Conservation (phyloP, 2,797 vertebrate species). For the Paratrypauchen microcephalus region DNA sequence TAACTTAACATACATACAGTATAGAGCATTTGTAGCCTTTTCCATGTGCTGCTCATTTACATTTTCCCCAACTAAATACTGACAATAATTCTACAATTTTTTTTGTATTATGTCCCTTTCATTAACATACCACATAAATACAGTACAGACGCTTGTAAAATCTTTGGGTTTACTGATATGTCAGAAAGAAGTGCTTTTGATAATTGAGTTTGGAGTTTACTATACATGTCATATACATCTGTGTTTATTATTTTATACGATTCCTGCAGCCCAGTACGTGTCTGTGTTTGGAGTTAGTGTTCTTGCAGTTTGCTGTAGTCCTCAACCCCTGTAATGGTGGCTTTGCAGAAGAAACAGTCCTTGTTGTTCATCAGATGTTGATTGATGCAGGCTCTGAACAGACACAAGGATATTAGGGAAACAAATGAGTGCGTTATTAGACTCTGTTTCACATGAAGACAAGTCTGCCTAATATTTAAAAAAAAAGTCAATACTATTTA, state of each 20-base stretch:
- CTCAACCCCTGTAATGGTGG: conserved; percentile 89
- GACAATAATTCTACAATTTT: not conserved
- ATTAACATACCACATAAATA: not conserved
- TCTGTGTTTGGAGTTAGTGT: conserved; percentile 1
- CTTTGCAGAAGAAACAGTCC: conserved; percentile 98
- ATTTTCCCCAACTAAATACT: not conserved
- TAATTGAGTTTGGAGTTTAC: not conserved
- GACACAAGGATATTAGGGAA: not conserved
- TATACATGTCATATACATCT: not conserved
- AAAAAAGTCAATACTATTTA: not conserved
- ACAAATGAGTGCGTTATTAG: not conserved
- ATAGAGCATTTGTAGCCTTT: not conserved
- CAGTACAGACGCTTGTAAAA: conserved; percentile 11
- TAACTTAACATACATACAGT: not conserved
- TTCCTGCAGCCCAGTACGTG: conserved; percentile 7
- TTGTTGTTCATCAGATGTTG: conserved; percentile 99
- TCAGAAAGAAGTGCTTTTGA: not conserved
- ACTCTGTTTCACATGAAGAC: not conserved
- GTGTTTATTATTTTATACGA: not conserved
- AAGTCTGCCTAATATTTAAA: not conserved
- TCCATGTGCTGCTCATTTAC: not conserved
- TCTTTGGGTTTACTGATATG: conserved; percentile 34
- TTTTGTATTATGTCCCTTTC: conserved; percentile 1
- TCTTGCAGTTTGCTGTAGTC: conserved; percentile 84
- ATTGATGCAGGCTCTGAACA: conserved; percentile 93